Conservation (phyloP, 2,113 vertebrate species). For the Trematomus loennbergii region DNA sequence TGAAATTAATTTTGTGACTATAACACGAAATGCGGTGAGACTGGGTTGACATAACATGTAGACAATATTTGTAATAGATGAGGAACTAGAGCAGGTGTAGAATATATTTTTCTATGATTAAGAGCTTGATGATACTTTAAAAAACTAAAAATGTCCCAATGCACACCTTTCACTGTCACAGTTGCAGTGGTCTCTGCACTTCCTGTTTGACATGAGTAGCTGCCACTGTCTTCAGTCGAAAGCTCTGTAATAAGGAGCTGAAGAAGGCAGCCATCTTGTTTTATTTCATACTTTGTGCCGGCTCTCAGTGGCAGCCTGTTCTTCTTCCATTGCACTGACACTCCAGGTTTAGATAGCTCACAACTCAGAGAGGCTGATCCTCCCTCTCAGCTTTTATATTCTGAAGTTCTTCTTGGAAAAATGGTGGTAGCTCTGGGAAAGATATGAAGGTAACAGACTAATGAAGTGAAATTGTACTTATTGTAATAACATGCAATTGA, state of each 20-base stretch:
- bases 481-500: too few species aligned
- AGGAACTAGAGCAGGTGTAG: too few species aligned
- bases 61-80: too few species aligned
- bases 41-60: too few species aligned
- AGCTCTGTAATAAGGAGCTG: conserved; percentile 81
- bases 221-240: conserved; percentile 81
- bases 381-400: conserved; percentile 81
- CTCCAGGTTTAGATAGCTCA: conserved; percentile 81
- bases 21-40: too few species aligned
- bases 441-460: too few species aligned
- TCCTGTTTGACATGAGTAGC: conserved; percentile 80
- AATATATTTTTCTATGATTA: too few species aligned
- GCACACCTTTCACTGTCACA: conserved; percentile 82
- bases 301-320: conserved; percentile 74
- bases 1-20: too few species aligned
- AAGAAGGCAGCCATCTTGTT: conserved; percentile 74
- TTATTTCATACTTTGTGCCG: conserved; percentile 80
- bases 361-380: conserved; percentile 69
- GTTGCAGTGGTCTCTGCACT: conserved; percentile 77
- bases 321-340: conserved; percentile 81
- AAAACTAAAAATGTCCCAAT: too few species aligned
- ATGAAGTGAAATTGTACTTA: too few species aligned
- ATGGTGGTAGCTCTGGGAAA: conserved; percentile 56
- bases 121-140: too few species aligned
- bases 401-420: conserved; percentile 79